Conservation (phyloP, 2,113 vertebrate species). For the Laticauda colubrina region DNA sequence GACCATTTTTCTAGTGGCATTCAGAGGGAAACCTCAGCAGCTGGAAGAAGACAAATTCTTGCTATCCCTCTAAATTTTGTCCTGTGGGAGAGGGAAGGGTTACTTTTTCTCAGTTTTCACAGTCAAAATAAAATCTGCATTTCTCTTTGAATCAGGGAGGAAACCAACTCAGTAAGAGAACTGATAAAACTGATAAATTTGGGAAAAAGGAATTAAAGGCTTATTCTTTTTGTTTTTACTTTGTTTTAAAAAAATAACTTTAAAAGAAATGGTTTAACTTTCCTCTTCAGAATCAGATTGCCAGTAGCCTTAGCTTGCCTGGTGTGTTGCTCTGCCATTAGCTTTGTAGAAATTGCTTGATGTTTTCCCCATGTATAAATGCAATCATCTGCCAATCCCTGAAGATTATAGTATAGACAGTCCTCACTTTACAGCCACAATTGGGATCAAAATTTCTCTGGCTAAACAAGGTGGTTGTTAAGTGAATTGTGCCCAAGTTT, state of each 20-base stretch:
- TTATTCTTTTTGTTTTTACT: not conserved
- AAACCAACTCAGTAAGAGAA: not conserved
- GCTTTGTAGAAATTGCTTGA: not conserved
- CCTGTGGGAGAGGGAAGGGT: slow-evolving; percentile 7
- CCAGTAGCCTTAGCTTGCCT: not conserved
- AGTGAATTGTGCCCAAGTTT: too few species aligned
- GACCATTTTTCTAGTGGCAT: not conserved
- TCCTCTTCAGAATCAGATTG: not conserved
- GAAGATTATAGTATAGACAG: not conserved
- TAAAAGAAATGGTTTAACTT: not conserved
- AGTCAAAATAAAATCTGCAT: not conserved
- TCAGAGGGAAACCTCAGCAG: not conserved
- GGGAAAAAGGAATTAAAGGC: not conserved
- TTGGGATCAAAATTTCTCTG: not conserved
- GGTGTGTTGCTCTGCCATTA: not conserved
- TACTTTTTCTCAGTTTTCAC: slow-evolving; percentile 10
- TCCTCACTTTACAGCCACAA: not conserved
- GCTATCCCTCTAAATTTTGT: not conserved
- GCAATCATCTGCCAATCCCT: not conserved
- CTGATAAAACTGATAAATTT: not conserved
- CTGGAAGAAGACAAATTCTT: not conserved
- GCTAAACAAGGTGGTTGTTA: too few species aligned
- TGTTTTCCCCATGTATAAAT: not conserved
- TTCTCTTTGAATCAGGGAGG: not conserved
- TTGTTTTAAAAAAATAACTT: not conserved